Base-by-base conservation (phyloP, 2,888 invertebrate genomes). In the Penaeus monodon region DNA sequence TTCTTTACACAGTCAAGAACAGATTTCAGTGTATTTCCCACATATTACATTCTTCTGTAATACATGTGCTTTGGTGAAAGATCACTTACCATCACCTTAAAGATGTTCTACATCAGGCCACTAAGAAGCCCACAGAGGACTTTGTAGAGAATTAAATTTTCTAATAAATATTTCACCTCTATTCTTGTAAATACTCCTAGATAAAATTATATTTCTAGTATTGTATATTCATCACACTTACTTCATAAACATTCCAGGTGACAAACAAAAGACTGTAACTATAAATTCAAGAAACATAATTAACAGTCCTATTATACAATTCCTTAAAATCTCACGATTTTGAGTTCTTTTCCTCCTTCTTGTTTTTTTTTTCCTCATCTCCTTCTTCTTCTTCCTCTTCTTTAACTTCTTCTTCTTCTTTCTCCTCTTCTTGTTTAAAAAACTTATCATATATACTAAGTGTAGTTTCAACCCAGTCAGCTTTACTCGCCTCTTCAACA, bases 401-500 rank as follows among this genome's bases (percentile, higher is more conserved):
- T 66, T 86, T 86, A 68, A 84, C 80, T 73, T 89, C 89, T 66
- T 84, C 76, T 63, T 86, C 63, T 57, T 84, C 77, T 44, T 86
- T 81, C 68, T 86, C 86, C 70, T 89, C 89, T 29, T 83, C 83
- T 73, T 88, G 82, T 65, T 89, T 89, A 49, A 89, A 86, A 68
- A 89, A 89, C 57, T 81, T 89, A 29, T 86, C 86, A 77, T 89
- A 89, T 14, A 86, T 86, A 57, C 76, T 81, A 27, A 84, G 44
- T 7, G 86, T 89, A n/a, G 86, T 86, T 66, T 84, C 66, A 22
- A 80, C 81, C 89, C 89, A 89, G 64, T 89, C 86, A 29, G 87
- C 89, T 77, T 89, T 87, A 79, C 87, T 90, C 8, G 90, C 90
- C 66, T 88, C 88, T 38, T 90, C 90, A 27, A 90, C 88, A 22